A percentile compares a stretch with the other conserved stretches of the same genome.
Conservation (phyloP, 2,113 vertebrate species). For the Mionectes macconnelli region DNA sequence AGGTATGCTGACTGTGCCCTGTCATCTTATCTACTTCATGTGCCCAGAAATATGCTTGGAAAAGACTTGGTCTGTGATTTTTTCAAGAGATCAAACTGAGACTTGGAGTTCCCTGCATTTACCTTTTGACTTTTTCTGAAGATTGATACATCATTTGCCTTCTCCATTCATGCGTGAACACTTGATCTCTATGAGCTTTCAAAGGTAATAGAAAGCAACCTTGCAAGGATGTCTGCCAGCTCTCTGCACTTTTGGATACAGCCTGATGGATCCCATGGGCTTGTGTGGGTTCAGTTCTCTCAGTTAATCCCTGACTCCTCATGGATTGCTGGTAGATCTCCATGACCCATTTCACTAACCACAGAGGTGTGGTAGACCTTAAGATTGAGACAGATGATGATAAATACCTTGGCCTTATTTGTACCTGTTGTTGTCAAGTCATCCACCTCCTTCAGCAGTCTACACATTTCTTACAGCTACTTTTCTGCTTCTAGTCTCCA, state of each 20-base stretch:
- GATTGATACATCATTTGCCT: neutral
- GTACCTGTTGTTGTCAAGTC: neutral
- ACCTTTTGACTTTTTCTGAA: neutral
- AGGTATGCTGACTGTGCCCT: neutral
- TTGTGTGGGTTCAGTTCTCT: neutral
- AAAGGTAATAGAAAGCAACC: neutral
- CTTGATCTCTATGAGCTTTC: neutral
- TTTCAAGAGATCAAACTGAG: neutral
- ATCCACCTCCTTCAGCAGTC: neutral
- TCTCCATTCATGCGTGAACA: neutral
- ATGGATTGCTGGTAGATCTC: neutral
- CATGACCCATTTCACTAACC: neutral
- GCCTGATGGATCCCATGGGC: neutral
- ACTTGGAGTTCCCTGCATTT: neutral
- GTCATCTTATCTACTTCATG: neutral
- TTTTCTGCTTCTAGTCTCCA: neutral
- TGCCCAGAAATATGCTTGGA: neutral
- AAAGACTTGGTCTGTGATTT: neutral
- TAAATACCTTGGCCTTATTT: neutral
- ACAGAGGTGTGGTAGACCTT: neutral
- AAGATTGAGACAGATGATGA: neutral
- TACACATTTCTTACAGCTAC: neutral
- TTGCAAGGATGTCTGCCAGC: neutral
- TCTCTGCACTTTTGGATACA: neutral
- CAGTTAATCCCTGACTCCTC: neutral